These are phyloP conservation scores for Xerus inauris DNA, from an alignment of 2,113 vertebrate species.

Conservation along the genomic window DNA sequence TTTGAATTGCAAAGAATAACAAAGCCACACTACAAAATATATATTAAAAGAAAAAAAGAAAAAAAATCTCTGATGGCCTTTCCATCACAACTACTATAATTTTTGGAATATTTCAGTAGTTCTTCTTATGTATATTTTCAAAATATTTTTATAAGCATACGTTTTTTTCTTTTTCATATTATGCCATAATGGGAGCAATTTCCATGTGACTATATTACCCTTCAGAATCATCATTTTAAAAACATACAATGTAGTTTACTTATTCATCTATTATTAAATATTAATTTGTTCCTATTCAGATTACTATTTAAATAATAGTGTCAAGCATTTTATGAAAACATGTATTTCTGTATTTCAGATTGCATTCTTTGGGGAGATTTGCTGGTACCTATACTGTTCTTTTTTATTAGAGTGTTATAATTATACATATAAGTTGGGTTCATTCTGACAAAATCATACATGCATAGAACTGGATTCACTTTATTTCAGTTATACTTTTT, in stretches of 20 bases:
- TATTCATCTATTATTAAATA: background rate
- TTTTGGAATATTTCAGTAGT: background rate
- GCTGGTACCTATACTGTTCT: background rate
- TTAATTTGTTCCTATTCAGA: background rate
- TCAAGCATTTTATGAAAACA: background rate
- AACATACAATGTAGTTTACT: background rate
- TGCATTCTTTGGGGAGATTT: slow-evolving; percentile 16
- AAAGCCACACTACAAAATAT: background rate
- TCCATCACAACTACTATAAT: background rate
- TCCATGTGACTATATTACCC: background rate
- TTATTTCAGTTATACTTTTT: background rate
- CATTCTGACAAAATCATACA: no score
- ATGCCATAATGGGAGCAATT: background rate
- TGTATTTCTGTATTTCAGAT: background rate
- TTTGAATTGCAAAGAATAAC: slow-evolving; percentile 47
- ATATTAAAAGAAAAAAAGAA: slow-evolving; percentile 34
- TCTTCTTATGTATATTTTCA: slow-evolving; percentile 7
- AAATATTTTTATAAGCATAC: slow-evolving; percentile 29
- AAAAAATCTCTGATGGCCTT: slow-evolving; percentile 21
- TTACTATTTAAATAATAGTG: slow-evolving; percentile 26
- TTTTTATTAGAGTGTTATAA: background rate
- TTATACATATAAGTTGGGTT: no score
- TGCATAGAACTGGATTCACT: no score
- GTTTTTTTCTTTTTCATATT: background rate
- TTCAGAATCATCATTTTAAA: slow-evolving; percentile 11